phyloP scores from a whole-genome alignment of 2,888 invertebrate species.

The Drosophila meridionalis region DNA sequence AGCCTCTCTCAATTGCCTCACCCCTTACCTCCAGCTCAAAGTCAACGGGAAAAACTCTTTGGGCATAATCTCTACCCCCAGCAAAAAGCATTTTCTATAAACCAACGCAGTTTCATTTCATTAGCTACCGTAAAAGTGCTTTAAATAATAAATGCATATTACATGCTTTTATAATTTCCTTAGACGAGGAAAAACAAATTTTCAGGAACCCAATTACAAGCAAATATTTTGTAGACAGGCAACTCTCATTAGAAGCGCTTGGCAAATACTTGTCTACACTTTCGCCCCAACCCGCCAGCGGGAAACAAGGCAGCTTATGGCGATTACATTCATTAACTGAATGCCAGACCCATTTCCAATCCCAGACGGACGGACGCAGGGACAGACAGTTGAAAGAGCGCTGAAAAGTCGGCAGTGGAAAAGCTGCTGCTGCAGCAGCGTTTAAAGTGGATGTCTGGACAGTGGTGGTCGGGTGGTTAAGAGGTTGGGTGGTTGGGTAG shows the following conservation, averaged over 20 bases:
- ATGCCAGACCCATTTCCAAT: constrained; percentile 45
- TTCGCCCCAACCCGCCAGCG: not conserved
- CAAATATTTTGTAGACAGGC: constrained; percentile 58
- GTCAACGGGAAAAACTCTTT: not conserved
- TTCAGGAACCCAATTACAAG: constrained; percentile 60
- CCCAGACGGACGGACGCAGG: constrained; percentile 22
- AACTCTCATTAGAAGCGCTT: constrained; percentile 52
- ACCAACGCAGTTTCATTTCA: constrained; percentile 18
- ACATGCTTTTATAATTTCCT: constrained; percentile 51
- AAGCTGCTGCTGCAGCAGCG: constrained; percentile 33
- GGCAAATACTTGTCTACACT: constrained; percentile 17
- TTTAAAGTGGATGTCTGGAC: constrained; percentile 13
- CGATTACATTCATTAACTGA: constrained; percentile 79
- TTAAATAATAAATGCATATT: constrained; percentile 55
- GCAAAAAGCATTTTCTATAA: constrained; percentile 4
- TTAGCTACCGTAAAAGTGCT: constrained; percentile 31
- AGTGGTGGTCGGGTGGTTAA: constrained; percentile 9
- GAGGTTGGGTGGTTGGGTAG: constrained; percentile 12
- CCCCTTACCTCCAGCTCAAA: not conserved
- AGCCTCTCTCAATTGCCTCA: not conserved
- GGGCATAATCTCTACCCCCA: constrained; percentile 1
- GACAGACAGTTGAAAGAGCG: constrained; percentile 31
- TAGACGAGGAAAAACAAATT: constrained; percentile 29
- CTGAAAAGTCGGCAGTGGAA: constrained; percentile 65
- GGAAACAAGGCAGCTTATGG: constrained; percentile 62